phyloP scores from a whole-genome alignment of 2,797 vertebrate genomes.

The Leptoclinus maculatus region DNA sequence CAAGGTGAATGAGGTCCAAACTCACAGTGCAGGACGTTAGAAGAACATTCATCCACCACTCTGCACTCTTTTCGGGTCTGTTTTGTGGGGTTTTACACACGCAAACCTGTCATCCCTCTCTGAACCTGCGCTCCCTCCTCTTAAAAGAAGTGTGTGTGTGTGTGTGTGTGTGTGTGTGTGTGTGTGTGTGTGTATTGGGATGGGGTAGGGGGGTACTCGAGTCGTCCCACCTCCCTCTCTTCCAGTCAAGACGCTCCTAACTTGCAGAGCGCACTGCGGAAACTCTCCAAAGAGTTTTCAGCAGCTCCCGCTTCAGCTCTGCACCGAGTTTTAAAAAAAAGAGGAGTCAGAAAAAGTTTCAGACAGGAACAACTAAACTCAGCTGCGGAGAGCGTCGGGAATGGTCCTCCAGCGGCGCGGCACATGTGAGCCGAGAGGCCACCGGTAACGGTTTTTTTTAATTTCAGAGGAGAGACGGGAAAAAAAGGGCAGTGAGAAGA shows the following conservation, averaged over 20 bases:
- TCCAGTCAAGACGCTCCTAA: conserved; percentile 76
- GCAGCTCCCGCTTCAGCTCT: conserved; percentile 46
- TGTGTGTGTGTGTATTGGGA: conserved; percentile 12
- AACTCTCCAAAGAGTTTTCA: conserved; percentile 68
- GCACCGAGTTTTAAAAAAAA: conserved; percentile 5
- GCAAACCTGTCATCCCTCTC: conserved; percentile 57
- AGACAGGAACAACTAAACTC: neutral
- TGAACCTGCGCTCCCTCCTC: conserved; percentile 72
- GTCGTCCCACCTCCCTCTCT: conserved; percentile 78
- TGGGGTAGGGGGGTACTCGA: conserved; percentile 54
- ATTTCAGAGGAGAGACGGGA: conserved; percentile 26
- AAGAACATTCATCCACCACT: conserved; percentile 5
- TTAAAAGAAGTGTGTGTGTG: conserved; percentile 46
- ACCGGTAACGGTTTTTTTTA: conserved; percentile 53
- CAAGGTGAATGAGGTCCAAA: neutral
- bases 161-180: conserved; percentile 16
- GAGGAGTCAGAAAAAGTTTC: conserved; percentile 37
- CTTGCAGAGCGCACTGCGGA: conserved; percentile 73
- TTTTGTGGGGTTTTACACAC: conserved; percentile 22
- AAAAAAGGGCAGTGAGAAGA: conserved; percentile 26
- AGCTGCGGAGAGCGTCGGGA: conserved; percentile 80
- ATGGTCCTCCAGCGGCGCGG: conserved; percentile 77
- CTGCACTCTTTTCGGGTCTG: neutral
- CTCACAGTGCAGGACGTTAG: neutral
- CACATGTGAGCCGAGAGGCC: conserved; percentile 77